Base-by-base conservation (phyloP, 2,888 invertebrate genomes). In the Empis stercorea region DNA sequence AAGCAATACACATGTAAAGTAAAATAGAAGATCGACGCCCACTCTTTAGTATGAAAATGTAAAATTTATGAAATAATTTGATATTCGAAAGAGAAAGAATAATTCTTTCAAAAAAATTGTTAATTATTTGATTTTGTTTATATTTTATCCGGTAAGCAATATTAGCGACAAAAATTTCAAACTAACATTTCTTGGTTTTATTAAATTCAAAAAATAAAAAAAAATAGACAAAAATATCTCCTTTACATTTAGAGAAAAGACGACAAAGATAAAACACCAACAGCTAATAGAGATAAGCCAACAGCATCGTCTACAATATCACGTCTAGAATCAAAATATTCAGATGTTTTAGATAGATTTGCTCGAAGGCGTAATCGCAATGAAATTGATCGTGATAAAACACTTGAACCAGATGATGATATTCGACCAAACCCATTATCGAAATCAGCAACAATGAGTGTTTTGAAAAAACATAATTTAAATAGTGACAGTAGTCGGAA, bases 241-340 rank as follows among this genome's bases (percentile, higher is more conserved):
- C 44, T 42, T 42, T 38, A 27, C 44, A 44, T 30, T 17, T 48
- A 61, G 61, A 57, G 61, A 58, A 57, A 57, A 61, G 57, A 60
- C 51, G 49, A 56, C 50, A n/a, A 34, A 4, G 13, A 34, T 13
- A n/a, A 34, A 13, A n/a, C 3, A 34, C 7, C 34, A n/a, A 10
- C 34, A 13, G 13, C n/a, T 13, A n/a, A 10, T 13, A 64, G 59
- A 61, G 70, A 70, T 51, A 68, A 63, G 57, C 66, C 70, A 32
- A 59, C 60, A 45, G 58, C 55, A 23, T 46, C 52, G 27, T 75
- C 63, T 41, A 80, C 83, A 23, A 75, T 84, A 45, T 79, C 76
- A 51, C 78, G 84, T 15, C 70, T 85, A 57, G 85, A 86, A 70
- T 84, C 87, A 62, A 87, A 87, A 66, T 86, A 86, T 67, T 79